Evolutionary conservation across 2,113 vertebrate species (phyloP), one percentile per base, ranked within the genome.

Genomic region (Prunella fulvescens): DNA sequence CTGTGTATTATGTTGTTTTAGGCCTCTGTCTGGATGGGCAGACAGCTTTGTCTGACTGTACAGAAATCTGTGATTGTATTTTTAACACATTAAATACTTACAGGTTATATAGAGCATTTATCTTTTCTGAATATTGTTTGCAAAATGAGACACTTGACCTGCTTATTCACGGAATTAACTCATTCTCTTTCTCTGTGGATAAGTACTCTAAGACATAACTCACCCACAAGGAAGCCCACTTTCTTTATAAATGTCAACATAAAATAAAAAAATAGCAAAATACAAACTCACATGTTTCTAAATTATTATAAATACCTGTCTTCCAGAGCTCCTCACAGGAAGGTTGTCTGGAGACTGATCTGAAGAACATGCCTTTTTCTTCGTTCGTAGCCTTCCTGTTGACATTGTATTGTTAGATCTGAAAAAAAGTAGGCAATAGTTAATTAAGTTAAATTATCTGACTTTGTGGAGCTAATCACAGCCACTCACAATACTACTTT

Each of bases 291-390:
- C 0, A 2, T n/a, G 35, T 5, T 74, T 80, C 77, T 37, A 56
- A 90, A 61, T 71, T 39, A 51, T 58, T 62, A 47, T 86, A 40
- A 74, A 94, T 99, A 97, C 98, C 98, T 99, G 99, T 96, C 99
- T 98, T 29, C 98, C 99, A n/a, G 98, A 99, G 88, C 99, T 98
- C 84, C 99, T 98, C 91, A 98, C 88, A 77, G 98, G 98, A 97
- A 99, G 98, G 65, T 80, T 98, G 77, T 99, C 99, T 25, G 97
- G 72, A 79, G 98, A 98, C 18, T 98, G 97, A 47, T 99, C 99
- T 74, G 98, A 97, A 69, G 97, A 93, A 48, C 87, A 93, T 39
- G 97, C 92, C 96, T 98, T 98, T 97, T 99, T 99, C 97, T 98
- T 99, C 1, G 98, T 98, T 92, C 98, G 97, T 35, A 97, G 84